These are phyloP conservation scores for Labia minor DNA, from an alignment of 2,888 invertebrate species.

Conservation along the genomic window DNA sequence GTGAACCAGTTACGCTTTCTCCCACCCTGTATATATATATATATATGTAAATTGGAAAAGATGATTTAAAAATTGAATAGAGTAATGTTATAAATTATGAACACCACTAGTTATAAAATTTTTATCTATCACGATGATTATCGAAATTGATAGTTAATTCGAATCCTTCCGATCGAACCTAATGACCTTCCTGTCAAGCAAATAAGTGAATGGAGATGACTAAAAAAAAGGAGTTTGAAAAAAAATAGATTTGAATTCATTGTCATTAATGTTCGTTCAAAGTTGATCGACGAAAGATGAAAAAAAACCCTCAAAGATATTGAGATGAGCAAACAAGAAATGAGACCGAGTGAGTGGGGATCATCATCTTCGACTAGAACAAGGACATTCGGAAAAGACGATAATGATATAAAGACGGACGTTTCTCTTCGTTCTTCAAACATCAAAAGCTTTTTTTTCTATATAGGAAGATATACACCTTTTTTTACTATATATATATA, in stretches of 20 bases:
- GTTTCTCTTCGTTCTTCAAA: not conserved
- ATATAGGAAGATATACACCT: no score
- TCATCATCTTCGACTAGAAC: not conserved
- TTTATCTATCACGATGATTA: no score
- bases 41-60: no score
- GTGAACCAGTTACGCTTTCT: no score
- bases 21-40: no score
- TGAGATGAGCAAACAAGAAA: constrained; percentile 1
- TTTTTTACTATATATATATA: not conserved
- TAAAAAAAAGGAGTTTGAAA: not conserved
- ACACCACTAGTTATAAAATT: no score
- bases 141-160: not conserved
- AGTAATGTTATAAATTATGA: no score
- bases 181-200: not conserved
- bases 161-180: not conserved
- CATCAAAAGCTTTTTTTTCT: not conserved
- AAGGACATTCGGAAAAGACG: not conserved
- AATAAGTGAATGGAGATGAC: not conserved
- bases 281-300: not conserved
- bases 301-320: constrained; percentile 5
- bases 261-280: not conserved
- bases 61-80: no score
- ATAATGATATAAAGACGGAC: constrained; percentile 13
- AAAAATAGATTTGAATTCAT: not conserved
- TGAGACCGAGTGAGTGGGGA: not conserved